These are phyloP conservation scores for Pterocles burchelli DNA, from an alignment of 2,113 vertebrate species.

Conservation along the genomic window DNA sequence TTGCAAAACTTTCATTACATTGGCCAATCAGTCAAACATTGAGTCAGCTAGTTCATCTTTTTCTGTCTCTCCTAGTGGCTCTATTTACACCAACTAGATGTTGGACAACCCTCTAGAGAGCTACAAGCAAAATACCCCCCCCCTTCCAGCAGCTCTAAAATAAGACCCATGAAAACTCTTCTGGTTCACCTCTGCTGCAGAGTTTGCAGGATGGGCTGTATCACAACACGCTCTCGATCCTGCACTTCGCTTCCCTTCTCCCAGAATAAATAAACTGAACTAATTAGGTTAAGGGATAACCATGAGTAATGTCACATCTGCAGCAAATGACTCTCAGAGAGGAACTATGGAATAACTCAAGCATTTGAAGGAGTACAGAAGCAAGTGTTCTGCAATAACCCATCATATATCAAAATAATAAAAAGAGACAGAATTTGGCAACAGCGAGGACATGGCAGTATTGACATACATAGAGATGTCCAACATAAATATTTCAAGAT, in stretches of 20 bases:
- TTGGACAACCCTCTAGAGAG: neutral
- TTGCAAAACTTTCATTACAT: constrained; percentile 40
- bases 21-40: constrained; percentile 23
- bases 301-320: constrained; percentile 67
- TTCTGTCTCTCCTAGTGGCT: neutral
- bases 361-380: constrained; percentile 66
- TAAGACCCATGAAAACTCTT: neutral
- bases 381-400: constrained; percentile 64
- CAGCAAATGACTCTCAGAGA: constrained; percentile 25
- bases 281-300: constrained; percentile 64
- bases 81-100: neutral
- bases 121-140: neutral
- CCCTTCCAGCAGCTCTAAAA: neutral
- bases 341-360: constrained; percentile 51
- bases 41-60: constrained; percentile 25
- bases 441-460: neutral
- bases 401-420: constrained; percentile 57
- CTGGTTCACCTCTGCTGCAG: neutral
- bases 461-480: constrained; percentile 36
- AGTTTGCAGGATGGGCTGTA: neutral
- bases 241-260: neutral
- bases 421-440: constrained; percentile 53
- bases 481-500: constrained; percentile 59
- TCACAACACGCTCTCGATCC: neutral
- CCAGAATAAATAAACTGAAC: constrained; percentile 35